Base-by-base conservation (phyloP, 1,140 invertebrate species). In the Solenopsis invicta region DNA sequence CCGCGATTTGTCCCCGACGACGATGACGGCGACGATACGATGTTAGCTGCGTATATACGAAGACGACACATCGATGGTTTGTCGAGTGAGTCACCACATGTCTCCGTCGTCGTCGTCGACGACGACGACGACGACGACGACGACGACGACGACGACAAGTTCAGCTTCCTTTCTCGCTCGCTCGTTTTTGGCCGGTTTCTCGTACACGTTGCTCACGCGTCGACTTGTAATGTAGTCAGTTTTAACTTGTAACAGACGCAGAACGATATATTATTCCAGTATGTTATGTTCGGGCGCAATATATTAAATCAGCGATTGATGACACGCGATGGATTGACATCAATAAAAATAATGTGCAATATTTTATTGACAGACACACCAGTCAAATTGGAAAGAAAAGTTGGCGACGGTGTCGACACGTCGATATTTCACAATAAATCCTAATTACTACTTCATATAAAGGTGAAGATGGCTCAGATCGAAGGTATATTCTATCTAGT, bases 1-100 rank as follows among this genome's bases (percentile, higher is more conserved):
- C 21, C 41, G 48, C 78, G 56, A 78, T 81, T 77, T 54, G 64
- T 88, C 72, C 69, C 61, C 64, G 86, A 78, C 21, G 80, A 82
- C 61, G 62, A 86, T 41, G 85, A 81, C 62, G 50, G 34, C 16
- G 52, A 75, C 74, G 80, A 77, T 24, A 41, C 86, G 29, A 29
- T 61, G 54, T 81, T 84, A 75, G 67, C 56, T 34, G 12, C 54
- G 71, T 59, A 50, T 75, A 37, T 52, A 85, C 29, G 54, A 67
- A n/a, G 16, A 67, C 75, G 87, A 77, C 69, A 69, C 85, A 67
- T 89, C 88, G 88, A 89, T 64, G 59, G 85, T 87, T 89, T 78
- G 89, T 78, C 85, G 72, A 72, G 76, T 89, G 89, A 90, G 45
- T 90, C 89, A 90, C 72, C 88, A 77, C 72, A 61, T 62, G 62